Conservation (phyloP, 2,888 invertebrate genomes). For the Polyommatus icarus region DNA sequence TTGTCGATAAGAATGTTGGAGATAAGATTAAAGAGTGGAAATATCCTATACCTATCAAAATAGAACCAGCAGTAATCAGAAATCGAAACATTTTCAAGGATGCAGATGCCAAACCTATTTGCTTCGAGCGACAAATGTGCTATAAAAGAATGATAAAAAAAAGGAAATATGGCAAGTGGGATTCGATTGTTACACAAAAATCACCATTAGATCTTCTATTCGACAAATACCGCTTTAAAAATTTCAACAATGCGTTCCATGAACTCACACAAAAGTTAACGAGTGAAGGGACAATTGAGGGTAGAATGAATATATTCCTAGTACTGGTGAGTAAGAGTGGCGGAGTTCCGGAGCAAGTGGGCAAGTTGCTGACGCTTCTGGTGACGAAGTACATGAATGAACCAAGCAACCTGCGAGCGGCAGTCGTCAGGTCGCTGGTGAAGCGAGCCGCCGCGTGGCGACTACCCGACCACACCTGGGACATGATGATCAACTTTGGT, state of each 20-base stretch:
- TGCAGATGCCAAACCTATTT: slow-evolving; percentile 38
- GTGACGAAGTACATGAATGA: slow-evolving; percentile 55
- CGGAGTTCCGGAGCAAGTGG: slow-evolving; percentile 50
- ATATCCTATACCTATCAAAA: slow-evolving; percentile 44
- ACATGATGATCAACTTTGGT: slow-evolving; percentile 51
- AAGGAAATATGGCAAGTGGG: slow-evolving; percentile 11
- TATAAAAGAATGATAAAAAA: neutral
- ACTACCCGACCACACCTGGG: slow-evolving; percentile 53
- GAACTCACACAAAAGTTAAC: slow-evolving; percentile 54
- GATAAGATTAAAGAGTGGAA: slow-evolving; percentile 49
- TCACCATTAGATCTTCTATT: slow-evolving; percentile 55
- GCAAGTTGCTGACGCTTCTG: slow-evolving; percentile 50
- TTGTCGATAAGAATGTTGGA: slow-evolving; percentile 52
- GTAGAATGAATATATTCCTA: slow-evolving; percentile 59
- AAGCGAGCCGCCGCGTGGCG: slow-evolving; percentile 61
- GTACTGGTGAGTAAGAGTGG: slow-evolving; percentile 66
- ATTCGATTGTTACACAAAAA: slow-evolving; percentile 32
- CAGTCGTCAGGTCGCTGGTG: slow-evolving; percentile 60
- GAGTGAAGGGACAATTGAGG: slow-evolving; percentile 51
- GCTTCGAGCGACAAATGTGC: slow-evolving; percentile 8
- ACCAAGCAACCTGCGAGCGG: slow-evolving; percentile 55
- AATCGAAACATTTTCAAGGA: slow-evolving; percentile 49
- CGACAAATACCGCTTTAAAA: slow-evolving; percentile 55
- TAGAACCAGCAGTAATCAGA: slow-evolving; percentile 32
- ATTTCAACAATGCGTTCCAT: slow-evolving; percentile 54